These are phyloP conservation scores for Ophion ellenae DNA, from an alignment of 2,888 invertebrate genomes.

Conservation along the genomic window DNA sequence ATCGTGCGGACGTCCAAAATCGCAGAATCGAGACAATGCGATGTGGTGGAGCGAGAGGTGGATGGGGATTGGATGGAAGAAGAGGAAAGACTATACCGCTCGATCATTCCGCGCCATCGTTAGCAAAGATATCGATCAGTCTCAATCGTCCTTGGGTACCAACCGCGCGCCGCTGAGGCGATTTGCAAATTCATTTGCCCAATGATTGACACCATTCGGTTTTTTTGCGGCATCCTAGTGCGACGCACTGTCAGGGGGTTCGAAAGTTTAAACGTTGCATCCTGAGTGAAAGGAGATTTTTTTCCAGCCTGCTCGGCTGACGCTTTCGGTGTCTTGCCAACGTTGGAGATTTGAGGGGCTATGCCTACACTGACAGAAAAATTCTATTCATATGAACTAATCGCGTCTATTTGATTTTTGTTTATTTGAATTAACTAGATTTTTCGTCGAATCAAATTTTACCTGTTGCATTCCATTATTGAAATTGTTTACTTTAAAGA, in stretches of 20 bases:
- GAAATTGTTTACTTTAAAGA: no score
- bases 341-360: not conserved
- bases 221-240: not conserved
- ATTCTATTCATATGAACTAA: no score
- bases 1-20: slow-evolving; percentile 8
- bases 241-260: not conserved
- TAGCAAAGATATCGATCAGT: slow-evolving; percentile 33
- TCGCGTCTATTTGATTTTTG: no score
- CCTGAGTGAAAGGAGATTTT: not conserved
- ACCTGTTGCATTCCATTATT: no score
- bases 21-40: slow-evolving; percentile 13
- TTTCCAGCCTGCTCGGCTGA: not conserved
- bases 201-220: not conserved
- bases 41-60: not conserved
- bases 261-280: not conserved
- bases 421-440: no score
- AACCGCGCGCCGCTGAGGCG: not conserved
- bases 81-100: slow-evolving; percentile 8
- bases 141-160: not conserved
- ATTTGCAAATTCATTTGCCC: slow-evolving; percentile 19
- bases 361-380: not conserved
- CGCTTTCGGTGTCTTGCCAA: not conserved
- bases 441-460: no score
- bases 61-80: not conserved
- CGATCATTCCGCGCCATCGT: slow-evolving; percentile 32